phyloP scores from a whole-genome alignment of 37 sponge, comb jelly and placozoan genomes.

The Diacarnus erythraeanus region DNA sequence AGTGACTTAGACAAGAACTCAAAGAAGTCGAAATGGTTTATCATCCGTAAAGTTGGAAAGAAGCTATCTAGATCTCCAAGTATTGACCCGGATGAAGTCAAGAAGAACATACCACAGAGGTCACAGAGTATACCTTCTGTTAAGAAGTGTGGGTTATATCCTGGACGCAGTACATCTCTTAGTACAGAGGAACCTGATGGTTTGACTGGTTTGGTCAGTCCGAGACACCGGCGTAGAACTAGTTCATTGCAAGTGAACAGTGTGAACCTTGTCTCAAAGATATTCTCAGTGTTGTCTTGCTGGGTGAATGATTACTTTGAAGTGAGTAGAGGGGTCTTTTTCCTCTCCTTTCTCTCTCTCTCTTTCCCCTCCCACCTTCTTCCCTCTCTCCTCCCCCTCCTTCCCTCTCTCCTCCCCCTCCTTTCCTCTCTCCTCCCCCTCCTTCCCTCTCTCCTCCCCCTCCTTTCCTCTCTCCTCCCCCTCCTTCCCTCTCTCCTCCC shows the following conservation, averaged over 20 bases:
- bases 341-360: slow-evolving; percentile 21
- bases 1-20: slow-evolving; percentile 3
- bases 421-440: too few relatives aligned
- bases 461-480: too few relatives aligned
- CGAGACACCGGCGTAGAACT: neutral
- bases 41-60: neutral
- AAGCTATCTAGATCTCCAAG: slow-evolving; percentile 1
- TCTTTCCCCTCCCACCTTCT: slow-evolving; percentile 18
- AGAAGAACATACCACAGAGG: neutral
- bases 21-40: neutral
- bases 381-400: slow-evolving; percentile 23
- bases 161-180: neutral
- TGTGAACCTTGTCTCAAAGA: slow-evolving; percentile 34
- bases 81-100: slow-evolving; percentile 17
- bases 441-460: too few relatives aligned
- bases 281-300: slow-evolving; percentile 44
- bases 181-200: neutral
- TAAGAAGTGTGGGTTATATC: neutral
- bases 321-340: slow-evolving; percentile 44
- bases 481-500: too few relatives aligned
- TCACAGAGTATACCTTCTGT: slow-evolving; percentile 5
- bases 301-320: slow-evolving; percentile 57
- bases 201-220: neutral
- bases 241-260: neutral
- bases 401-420: slow-evolving; percentile 20